Percentiles rank a stretch among this genome's conserved stretches.
These are phyloP conservation scores for Epizoanthus ramosus DNA, from an alignment of 92 coral and sea anemone species.

Conservation along the genomic window DNA sequence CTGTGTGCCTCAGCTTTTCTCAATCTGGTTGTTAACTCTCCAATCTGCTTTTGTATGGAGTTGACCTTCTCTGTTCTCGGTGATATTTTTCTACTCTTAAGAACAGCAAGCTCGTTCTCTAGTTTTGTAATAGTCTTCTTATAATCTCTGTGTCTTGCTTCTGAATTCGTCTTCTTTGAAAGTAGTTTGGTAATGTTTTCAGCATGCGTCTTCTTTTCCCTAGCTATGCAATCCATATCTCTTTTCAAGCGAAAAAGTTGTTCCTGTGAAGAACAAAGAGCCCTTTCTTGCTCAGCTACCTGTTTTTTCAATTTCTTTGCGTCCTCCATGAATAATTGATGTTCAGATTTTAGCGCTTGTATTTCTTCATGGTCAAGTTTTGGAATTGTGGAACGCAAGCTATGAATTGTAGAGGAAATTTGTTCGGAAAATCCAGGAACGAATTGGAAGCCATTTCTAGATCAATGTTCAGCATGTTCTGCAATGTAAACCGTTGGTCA, in stretches of 20 bases:
- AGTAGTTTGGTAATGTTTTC: background rate
- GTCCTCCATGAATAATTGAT: background rate
- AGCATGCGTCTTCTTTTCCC: background rate
- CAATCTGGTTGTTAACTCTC: background rate
- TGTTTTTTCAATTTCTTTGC: background rate
- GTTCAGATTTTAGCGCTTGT: background rate
- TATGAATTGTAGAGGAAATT: background rate
- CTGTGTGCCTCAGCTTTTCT: background rate
- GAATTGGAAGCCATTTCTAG: background rate
- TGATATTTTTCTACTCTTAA: background rate
- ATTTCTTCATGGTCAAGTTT: background rate
- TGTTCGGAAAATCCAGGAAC: background rate
- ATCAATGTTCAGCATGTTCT: background rate
- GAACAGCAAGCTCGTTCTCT: background rate
- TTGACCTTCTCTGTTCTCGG: background rate
- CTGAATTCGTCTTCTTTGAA: background rate
- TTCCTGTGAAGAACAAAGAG: background rate
- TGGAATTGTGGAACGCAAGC: background rate
- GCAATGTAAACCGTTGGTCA: background rate
- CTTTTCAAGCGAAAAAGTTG: conserved; percentile 10
- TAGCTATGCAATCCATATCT: conserved; percentile 5
- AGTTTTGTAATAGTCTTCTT: background rate
- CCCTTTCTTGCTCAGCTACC: background rate
- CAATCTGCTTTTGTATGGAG: background rate
- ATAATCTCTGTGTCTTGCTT: conserved; percentile 1